phyloP scores from a whole-genome alignment of 2,888 invertebrate genomes.

The Listrodromus nycthemerus region DNA sequence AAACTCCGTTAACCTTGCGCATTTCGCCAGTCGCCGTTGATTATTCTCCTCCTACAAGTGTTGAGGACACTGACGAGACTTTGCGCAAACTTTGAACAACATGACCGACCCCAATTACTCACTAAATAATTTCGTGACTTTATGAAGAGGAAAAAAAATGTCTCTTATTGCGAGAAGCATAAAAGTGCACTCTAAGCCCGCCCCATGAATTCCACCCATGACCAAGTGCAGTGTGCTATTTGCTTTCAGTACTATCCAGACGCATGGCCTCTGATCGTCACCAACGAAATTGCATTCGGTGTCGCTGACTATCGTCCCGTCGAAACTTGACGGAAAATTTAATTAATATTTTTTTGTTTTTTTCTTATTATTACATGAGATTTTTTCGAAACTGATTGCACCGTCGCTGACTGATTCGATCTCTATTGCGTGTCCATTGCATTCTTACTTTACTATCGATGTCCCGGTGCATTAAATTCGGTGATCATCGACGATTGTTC shows the following conservation, averaged over 20 bases:
- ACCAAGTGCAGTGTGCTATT: slow-evolving; percentile 62
- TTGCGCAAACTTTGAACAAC: slow-evolving; percentile 34
- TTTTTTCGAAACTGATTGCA: slow-evolving; percentile 41
- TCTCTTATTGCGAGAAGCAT: slow-evolving; percentile 45
- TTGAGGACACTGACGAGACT: slow-evolving; percentile 26
- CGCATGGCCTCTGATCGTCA: slow-evolving; percentile 14
- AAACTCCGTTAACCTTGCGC: slow-evolving; percentile 29
- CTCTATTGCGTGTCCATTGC: slow-evolving; percentile 52
- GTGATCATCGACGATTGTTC: slow-evolving; percentile 40
- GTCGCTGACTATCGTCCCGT: slow-evolving; percentile 11
- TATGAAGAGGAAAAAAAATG: slow-evolving; percentile 6
- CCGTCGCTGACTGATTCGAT: slow-evolving; percentile 32
- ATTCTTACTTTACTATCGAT: slow-evolving; percentile 42
- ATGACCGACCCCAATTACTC: slow-evolving; percentile 21
- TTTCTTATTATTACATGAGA: not conserved
- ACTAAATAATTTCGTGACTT: not conserved
- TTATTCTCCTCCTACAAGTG: slow-evolving; percentile 30
- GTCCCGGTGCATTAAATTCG: slow-evolving; percentile 58
- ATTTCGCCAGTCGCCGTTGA: slow-evolving; percentile 6
- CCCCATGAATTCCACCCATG: slow-evolving; percentile 69
- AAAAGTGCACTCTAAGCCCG: slow-evolving; percentile 70
- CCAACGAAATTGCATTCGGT: slow-evolving; percentile 17
- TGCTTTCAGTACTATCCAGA: slow-evolving; percentile 4
- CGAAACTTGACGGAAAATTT: not conserved
- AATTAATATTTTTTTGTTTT: not conserved